Evolutionary conservation across 2,888 invertebrate species (phyloP).

Genomic region (Amiota minor): DNA sequence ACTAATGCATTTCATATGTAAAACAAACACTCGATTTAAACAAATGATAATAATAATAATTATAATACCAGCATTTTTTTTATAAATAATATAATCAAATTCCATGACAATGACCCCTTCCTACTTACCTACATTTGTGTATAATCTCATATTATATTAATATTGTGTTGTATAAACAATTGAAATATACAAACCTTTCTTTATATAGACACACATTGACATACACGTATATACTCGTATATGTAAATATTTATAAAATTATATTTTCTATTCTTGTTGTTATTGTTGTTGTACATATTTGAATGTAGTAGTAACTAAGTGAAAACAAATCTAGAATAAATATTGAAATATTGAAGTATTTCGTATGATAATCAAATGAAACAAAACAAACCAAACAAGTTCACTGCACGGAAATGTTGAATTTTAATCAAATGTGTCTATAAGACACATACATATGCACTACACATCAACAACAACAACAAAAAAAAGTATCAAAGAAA

Average conservation of each 20-base stretch:
- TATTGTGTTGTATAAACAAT: no score
- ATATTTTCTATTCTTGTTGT: background rate
- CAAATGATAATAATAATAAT: constrained; percentile 6
- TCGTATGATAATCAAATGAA: constrained; percentile 49
- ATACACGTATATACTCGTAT: constrained; percentile 12
- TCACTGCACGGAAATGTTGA: constrained; percentile 54
- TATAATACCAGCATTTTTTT: background rate
- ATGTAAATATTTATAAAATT: background rate
- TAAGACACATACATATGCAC: background rate
- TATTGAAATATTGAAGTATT: constrained; percentile 20
- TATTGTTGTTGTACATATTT: constrained; percentile 30
- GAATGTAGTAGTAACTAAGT: no score
- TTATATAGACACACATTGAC: constrained; percentile 11
- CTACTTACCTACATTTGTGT: constrained; percentile 35
- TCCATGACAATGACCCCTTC: constrained; percentile 60
- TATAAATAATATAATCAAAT: constrained; percentile 46
- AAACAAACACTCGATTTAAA: background rate
- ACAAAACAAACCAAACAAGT: constrained; percentile 49
- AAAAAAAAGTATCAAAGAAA: constrained; percentile 17
- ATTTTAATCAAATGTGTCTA: constrained; percentile 32
- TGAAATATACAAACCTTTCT: constrained; percentile 25
- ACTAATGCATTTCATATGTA: background rate
- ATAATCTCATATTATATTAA: no score
- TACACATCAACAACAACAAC: background rate
- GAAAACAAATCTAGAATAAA: constrained; percentile 20